phyloP scores from a whole-genome alignment of 2,888 invertebrate genomes.

The Orthosia incerta region DNA sequence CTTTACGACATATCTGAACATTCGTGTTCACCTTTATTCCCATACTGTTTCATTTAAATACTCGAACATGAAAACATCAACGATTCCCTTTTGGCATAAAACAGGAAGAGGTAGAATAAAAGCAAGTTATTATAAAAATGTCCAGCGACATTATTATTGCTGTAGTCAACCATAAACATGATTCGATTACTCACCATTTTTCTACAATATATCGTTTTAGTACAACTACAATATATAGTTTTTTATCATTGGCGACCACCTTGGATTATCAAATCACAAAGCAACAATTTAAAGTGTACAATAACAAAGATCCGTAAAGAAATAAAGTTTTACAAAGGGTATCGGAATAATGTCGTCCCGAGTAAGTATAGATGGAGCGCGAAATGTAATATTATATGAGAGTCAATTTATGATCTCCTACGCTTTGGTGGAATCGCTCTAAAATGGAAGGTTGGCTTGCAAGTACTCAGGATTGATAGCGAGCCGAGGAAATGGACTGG shows the following conservation, averaged over 20 bases:
- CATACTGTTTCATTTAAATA: slow-evolving; percentile 66
- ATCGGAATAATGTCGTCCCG: slow-evolving; percentile 75
- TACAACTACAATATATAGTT: slow-evolving; percentile 54
- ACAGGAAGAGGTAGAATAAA: slow-evolving; percentile 74
- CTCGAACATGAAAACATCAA: slow-evolving; percentile 50
- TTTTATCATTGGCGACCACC: slow-evolving; percentile 56
- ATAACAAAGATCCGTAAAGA: slow-evolving; percentile 83
- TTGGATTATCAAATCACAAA: slow-evolving; percentile 76
- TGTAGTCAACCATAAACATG: slow-evolving; percentile 76
- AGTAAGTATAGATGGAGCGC: slow-evolving; percentile 59
- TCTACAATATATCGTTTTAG: slow-evolving; percentile 80
- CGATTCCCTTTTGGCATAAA: slow-evolving; percentile 60
- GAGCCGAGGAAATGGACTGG: background rate
- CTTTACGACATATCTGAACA: slow-evolving; percentile 74
- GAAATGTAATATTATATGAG: slow-evolving; percentile 73
- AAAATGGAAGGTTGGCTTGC: slow-evolving; percentile 52
- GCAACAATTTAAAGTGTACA: slow-evolving; percentile 74
- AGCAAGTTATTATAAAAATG: slow-evolving; percentile 74
- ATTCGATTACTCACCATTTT: slow-evolving; percentile 83
- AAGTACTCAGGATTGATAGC: slow-evolving; percentile 7
- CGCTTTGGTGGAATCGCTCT: slow-evolving; percentile 35
- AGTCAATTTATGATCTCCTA: slow-evolving; percentile 67
- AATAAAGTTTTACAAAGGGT: slow-evolving; percentile 84
- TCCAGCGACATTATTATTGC: slow-evolving; percentile 78
- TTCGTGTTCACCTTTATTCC: slow-evolving; percentile 69